Conservation (phyloP, 2,888 invertebrate genomes). For the Tachina lurida region DNA sequence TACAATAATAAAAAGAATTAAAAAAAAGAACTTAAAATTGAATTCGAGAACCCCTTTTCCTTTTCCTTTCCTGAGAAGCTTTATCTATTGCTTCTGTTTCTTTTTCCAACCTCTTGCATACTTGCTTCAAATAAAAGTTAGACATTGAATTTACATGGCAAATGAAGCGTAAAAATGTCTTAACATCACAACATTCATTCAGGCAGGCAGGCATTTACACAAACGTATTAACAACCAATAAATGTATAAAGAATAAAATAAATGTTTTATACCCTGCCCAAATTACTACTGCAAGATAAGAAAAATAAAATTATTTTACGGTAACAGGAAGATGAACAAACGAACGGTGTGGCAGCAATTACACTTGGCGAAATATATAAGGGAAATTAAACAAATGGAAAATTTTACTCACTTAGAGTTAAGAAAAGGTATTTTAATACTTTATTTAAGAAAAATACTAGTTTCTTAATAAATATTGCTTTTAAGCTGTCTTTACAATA, state of each 20-base stretch:
- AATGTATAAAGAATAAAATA: conserved; percentile 43
- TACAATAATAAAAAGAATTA: conserved; percentile 2
- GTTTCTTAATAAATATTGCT: not conserved
- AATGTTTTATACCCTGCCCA: conserved; percentile 27
- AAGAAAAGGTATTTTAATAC: too few relatives aligned
- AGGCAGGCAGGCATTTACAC: not conserved
- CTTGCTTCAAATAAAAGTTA: conserved; percentile 25
- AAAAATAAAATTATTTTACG: conserved; percentile 26
- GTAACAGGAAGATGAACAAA: conserved; percentile 41
- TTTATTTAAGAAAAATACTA: not conserved
- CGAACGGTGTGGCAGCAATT: conserved; percentile 8
- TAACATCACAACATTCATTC: conserved; percentile 36
- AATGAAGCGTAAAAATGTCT: conserved; percentile 68
- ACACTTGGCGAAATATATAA: conserved; percentile 21
- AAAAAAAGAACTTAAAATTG: not conserved
- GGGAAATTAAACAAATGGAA: too few relatives aligned
- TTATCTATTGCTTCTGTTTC: not conserved
- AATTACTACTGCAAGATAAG: conserved; percentile 29
- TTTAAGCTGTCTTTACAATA: not conserved
- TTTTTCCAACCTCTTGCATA: not conserved
- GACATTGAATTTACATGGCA: conserved; percentile 62
- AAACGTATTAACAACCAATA: conserved; percentile 46
- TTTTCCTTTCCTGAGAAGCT: not conserved
- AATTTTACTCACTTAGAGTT: too few relatives aligned
- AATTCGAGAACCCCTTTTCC: conserved; percentile 15